Percentiles rank a stretch among this genome's conserved stretches.
Conservation (phyloP, 2,888 invertebrate species). For the Cheilosia vernalis region DNA sequence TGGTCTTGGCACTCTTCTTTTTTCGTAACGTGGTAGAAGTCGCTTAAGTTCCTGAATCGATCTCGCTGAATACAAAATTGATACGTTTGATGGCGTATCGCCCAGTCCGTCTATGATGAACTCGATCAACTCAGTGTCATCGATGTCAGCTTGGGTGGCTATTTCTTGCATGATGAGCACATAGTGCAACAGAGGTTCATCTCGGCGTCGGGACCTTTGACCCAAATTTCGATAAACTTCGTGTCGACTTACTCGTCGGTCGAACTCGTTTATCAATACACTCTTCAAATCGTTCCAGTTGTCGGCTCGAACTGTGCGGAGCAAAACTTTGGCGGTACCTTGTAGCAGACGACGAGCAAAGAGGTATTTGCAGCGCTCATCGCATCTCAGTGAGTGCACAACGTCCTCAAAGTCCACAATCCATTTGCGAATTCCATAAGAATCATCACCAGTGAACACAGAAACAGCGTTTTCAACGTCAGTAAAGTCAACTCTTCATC, state of each 20-base stretch:
- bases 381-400: background rate
- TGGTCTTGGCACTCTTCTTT: background rate
- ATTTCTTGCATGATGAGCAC: too few relatives aligned
- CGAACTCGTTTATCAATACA: conserved; percentile 5
- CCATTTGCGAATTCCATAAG: background rate
- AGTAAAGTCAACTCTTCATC: background rate
- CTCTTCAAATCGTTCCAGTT: conserved; percentile 5
- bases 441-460: background rate
- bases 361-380: conserved; percentile 8
- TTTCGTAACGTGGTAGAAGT: conserved; percentile 15
- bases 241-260: background rate
- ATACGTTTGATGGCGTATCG: conserved; percentile 13
- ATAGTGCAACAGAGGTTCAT: conserved; percentile 12
- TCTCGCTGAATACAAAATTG: conserved; percentile 19
- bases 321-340: too few relatives aligned
- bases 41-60: conserved; percentile 11
- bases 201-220: background rate
- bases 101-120: conserved; percentile 29
- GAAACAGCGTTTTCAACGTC: background rate
- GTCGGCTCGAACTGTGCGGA: background rate
- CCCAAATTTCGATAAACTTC: conserved; percentile 6
- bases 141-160: conserved; percentile 9
- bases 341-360: background rate
- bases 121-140: conserved; percentile 22
- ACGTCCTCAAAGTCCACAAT: conserved; percentile 5